These are phyloP conservation scores for Valencia hispanica DNA, from an alignment of 2,797 vertebrate genomes.

Conservation along the genomic window DNA sequence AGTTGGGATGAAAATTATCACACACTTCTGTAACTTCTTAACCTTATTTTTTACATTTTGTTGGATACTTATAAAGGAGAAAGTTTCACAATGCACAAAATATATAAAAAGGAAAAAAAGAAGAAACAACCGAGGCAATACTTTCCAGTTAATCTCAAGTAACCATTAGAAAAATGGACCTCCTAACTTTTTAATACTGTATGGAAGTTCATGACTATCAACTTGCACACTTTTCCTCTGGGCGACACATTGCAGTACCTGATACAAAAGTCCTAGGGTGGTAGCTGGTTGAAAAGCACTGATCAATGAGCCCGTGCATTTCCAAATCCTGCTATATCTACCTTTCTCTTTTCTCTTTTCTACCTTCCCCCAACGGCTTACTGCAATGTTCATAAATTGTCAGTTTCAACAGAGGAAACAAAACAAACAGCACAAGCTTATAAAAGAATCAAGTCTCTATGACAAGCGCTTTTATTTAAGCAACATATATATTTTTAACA, in stretches of 20 bases:
- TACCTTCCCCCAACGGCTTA: not conserved
- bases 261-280: not conserved
- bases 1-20: slow-evolving; percentile 6
- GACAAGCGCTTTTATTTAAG: slow-evolving; percentile 55
- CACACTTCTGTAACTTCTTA: slow-evolving; percentile 10
- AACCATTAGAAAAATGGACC: not conserved
- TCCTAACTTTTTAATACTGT: not conserved
- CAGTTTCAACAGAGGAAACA: slow-evolving; percentile 10
- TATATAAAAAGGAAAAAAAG: not conserved
- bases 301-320: not conserved
- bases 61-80: not conserved
- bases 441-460: slow-evolving; percentile 42
- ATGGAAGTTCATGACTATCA: not conserved
- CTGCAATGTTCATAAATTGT: slow-evolving; percentile 9
- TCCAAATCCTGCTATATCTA: not conserved
- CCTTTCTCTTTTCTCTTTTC: not conserved
- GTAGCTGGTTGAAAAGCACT: slow-evolving; percentile 2
- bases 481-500: slow-evolving; percentile 57
- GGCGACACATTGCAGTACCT: slow-evolving; percentile 3
- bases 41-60: not conserved
- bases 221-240: not conserved
- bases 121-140: not conserved
- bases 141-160: not conserved
- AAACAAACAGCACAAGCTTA: slow-evolving; percentile 23
- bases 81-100: not conserved